These are phyloP conservation scores for Dynastes tityus DNA, from an alignment of 2,888 invertebrate genomes.

Conservation along the genomic window DNA sequence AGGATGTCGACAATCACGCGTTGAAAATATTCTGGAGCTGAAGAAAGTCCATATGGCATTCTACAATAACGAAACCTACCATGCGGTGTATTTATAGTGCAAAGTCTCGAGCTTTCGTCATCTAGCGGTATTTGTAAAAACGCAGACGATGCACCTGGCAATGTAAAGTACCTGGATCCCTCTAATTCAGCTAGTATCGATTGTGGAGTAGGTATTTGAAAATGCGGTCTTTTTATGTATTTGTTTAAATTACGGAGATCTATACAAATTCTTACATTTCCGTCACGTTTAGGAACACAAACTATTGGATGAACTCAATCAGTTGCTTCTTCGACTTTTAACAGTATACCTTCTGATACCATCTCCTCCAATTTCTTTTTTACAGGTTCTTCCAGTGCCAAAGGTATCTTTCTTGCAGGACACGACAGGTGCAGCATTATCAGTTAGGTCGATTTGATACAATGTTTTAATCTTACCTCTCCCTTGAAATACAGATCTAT, in stretches of 20 bases:
- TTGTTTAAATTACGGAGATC: background rate
- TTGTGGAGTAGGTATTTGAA: background rate
- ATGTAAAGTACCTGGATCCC: background rate
- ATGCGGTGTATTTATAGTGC: too few relatives aligned
- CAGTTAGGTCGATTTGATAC: background rate
- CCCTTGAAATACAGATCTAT: background rate
- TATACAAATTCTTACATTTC: background rate
- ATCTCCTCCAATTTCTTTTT: background rate
- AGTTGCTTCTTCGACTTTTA: too few relatives aligned
- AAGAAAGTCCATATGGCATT: too few relatives aligned
- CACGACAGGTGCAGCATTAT: background rate
- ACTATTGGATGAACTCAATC: background rate
- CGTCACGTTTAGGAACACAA: background rate
- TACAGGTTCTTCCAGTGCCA: background rate
- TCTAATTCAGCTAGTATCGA: background rate
- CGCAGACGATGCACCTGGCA: background rate
- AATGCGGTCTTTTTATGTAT: background rate
- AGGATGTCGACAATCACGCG: too few relatives aligned
- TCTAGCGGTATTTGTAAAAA: background rate
- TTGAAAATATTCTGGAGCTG: too few relatives aligned
- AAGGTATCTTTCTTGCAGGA: background rate
- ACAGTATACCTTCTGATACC: background rate
- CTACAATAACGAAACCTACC: too few relatives aligned
- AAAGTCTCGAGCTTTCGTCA: background rate
- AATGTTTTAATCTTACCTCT: background rate